Percentiles rank a stretch among this genome's conserved stretches.
Evolutionary conservation across 2,888 invertebrate genomes (phyloP).

Genomic region (Pelosia muscerda): DNA sequence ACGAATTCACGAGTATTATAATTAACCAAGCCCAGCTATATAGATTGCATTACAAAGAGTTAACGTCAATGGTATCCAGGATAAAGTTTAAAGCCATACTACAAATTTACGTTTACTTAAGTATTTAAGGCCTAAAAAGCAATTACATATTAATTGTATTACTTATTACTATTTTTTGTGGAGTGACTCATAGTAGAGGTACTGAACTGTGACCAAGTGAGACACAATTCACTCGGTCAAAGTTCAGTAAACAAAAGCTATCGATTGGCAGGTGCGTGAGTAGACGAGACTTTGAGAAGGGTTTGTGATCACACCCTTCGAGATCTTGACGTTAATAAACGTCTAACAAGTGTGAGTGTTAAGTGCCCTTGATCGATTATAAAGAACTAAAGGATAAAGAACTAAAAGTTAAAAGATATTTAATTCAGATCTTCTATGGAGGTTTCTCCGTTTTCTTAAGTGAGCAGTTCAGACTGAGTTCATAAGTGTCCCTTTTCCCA

Average conservation of each 20-base stretch:
- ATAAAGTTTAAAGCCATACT: neutral
- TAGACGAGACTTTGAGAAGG: conserved; percentile 62
- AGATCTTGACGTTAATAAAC: conserved; percentile 55
- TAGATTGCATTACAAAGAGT: too few species aligned
- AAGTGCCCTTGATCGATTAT: conserved; percentile 54
- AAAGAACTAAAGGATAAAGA: conserved; percentile 38
- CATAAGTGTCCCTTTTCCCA: neutral
- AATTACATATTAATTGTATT: too few species aligned
- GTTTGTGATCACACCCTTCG: conserved; percentile 48
- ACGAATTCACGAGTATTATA: too few species aligned
- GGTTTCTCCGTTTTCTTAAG: neutral
- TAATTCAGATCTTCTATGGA: neutral
- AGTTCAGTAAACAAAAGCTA: conserved; percentile 58
- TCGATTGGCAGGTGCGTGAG: conserved; percentile 61
- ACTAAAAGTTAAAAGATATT: neutral
- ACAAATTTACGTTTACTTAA: too few species aligned
- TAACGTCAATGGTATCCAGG: too few species aligned
- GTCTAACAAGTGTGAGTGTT: conserved; percentile 45
- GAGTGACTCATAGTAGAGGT: conserved; percentile 27
- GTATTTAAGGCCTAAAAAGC: neutral
- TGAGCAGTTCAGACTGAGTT: neutral
- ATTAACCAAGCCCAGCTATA: neutral
- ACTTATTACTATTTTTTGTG: neutral
- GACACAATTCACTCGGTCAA: conserved; percentile 36
- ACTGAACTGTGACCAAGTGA: conserved; percentile 24